Base-by-base conservation (phyloP, 1,140 invertebrate species). In the Drosophila nikananu region DNA sequence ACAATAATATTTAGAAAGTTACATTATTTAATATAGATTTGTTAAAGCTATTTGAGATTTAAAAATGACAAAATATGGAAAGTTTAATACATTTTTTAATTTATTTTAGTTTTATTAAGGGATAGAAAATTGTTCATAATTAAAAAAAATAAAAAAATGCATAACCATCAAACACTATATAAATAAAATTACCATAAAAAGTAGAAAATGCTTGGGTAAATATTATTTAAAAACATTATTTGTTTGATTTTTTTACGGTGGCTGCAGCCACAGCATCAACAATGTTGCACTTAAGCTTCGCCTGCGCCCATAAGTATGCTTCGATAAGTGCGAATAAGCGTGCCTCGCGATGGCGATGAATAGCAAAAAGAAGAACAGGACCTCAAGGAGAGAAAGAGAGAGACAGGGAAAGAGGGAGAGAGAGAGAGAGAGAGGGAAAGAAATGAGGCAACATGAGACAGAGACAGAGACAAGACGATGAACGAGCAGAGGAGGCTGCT, bases 281-380 rank as follows among this genome's bases (percentile, higher is more conserved):
- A 62, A 62, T 70, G 58, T 71, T 78, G 75, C 75, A 80, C 76
- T 80, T 72, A 72, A 80, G 66, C 75, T 21, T 80, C 75, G 76
- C 51, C 54, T 62, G 66, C 75, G 70, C 82, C 65, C 75, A 71
- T 54, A 82, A 86, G 83, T 86, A 86, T 86, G 70, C 83, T 82
- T 71, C 79, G 79, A 86, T 79, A 86, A 81, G 78, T 86, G 79
- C 62, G 75, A 86, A 71, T 72, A 58, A 67, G 61, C 58, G 66
- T 72, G 68, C 68, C 67, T 49, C 59, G 52, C 32, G 48, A 62
- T 62, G 68, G 25, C 35, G 46, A 42, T 25, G 70, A 62, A 57
- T 41, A 63, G 71, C 37, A 35, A 32, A 48, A 39, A 52, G 37
- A 44, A 32, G 23, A 41, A 59, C 41, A 57, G 21, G 32, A 19